A percentile compares a stretch with the other conserved stretches of the same genome.
Evolutionary conservation across 2,888 invertebrate genomes (phyloP).

Genomic region (Spilosoma lubricipeda): DNA sequence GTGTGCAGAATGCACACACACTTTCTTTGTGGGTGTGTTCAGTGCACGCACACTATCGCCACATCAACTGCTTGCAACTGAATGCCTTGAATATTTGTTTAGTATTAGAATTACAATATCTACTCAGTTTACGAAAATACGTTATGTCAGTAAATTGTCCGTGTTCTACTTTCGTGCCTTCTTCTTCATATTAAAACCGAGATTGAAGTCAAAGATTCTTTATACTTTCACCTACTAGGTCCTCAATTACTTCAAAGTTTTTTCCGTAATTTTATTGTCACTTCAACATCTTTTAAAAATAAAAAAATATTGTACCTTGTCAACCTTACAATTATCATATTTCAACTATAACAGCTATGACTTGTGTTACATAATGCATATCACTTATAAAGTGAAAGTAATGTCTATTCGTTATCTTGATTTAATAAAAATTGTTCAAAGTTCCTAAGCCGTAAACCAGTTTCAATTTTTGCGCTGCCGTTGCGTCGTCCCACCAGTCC

Average conservation of each 20-base stretch:
- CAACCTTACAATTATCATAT: not conserved
- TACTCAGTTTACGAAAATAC: not conserved
- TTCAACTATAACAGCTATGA: not conserved
- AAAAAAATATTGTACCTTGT: not conserved
- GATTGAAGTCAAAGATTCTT: not conserved
- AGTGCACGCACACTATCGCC: slow-evolving; percentile 56
- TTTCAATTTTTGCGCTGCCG: slow-evolving; percentile 18
- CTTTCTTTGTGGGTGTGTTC: slow-evolving; percentile 46
- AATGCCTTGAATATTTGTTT: slow-evolving; percentile 63
- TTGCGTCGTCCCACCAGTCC: slow-evolving; percentile 8
- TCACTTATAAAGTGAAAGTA: not conserved
- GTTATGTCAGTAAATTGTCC: not conserved
- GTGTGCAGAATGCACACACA: slow-evolving; percentile 38
- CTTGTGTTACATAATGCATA: not conserved
- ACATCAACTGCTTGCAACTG: slow-evolving; percentile 58
- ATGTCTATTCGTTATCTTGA: not conserved
- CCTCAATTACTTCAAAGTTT: not conserved
- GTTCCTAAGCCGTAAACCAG: slow-evolving; percentile 27
- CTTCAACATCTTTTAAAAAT: not conserved
- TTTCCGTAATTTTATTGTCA: not conserved
- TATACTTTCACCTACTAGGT: not conserved
- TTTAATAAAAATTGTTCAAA: not conserved
- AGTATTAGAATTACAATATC: not conserved
- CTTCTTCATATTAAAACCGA: slow-evolving; percentile 27
- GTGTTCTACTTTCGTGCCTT: not conserved